These are phyloP conservation scores for Poeciliopsis turrubarensis DNA, from an alignment of 2,113 vertebrate genomes.

Conservation along the genomic window DNA sequence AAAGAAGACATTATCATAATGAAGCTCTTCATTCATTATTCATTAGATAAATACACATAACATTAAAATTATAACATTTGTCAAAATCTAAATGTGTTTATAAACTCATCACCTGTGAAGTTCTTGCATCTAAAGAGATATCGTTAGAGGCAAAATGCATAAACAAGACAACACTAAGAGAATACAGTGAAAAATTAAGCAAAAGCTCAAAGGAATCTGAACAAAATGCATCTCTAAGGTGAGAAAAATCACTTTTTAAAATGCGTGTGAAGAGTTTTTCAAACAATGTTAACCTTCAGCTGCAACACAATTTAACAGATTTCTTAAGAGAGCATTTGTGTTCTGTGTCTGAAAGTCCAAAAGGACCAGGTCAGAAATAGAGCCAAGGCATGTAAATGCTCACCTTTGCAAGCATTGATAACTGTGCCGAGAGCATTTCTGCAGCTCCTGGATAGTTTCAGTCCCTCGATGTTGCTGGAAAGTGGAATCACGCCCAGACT, in stretches of 20 bases:
- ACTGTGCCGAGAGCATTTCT: constrained; percentile 78
- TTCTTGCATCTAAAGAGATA: too few species aligned
- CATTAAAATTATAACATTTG: neutral
- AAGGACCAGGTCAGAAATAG: too few species aligned
- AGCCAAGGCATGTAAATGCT: neutral
- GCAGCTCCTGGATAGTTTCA: constrained; percentile 77
- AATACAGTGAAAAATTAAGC: neutral
- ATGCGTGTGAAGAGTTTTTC: too few species aligned
- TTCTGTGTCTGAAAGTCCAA: too few species aligned
- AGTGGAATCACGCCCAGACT: constrained; percentile 83
- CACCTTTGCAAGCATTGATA: constrained; percentile 84
- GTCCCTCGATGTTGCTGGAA: constrained; percentile 53
- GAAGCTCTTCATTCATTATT: too few species aligned
- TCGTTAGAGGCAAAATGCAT: too few species aligned
- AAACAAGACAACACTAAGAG: neutral
- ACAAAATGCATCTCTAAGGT: neutral
- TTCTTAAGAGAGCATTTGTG: too few species aligned
- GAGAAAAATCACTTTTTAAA: too few species aligned
- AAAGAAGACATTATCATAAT: neutral
- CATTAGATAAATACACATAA: neutral
- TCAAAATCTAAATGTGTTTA: too few species aligned
- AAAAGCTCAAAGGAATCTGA: neutral
- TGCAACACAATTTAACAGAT: too few species aligned
- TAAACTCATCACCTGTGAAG: too few species aligned
- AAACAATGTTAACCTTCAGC: too few species aligned